Evolutionary conservation across 2,888 invertebrate genomes (phyloP).

Genomic region (Sesia apiformis): DNA sequence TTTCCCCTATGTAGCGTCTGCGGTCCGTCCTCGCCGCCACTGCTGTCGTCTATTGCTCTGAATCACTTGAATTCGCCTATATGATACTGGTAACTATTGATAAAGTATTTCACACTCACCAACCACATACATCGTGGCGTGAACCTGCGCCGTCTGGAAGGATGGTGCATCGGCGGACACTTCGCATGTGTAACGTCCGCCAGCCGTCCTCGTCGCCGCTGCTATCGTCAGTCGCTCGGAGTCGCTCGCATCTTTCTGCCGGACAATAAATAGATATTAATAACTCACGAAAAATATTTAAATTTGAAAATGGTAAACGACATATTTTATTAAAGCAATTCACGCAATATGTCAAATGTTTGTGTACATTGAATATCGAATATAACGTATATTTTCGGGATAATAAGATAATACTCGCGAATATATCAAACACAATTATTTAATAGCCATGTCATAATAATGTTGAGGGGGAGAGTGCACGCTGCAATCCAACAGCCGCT

Average conservation of each 20-base stretch:
- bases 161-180: constrained; percentile 83
- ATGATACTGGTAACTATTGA: neutral
- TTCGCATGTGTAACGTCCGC: constrained; percentile 82
- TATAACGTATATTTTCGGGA: too few relatives aligned
- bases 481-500: too few relatives aligned
- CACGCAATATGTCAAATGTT: too few relatives aligned
- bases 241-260: constrained; percentile 42
- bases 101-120: constrained; percentile 66
- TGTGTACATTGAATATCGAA: too few relatives aligned
- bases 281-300: too few relatives aligned
- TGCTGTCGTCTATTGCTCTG: constrained; percentile 75
- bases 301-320: too few relatives aligned
- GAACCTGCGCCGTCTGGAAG: constrained; percentile 78
- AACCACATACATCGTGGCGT: constrained; percentile 81
- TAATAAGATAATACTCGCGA: too few relatives aligned
- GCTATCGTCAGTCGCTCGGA: constrained; percentile 76
- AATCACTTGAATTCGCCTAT: constrained; percentile 45
- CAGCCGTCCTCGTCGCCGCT: constrained; percentile 76
- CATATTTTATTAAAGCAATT: too few relatives aligned
- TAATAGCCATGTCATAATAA: too few relatives aligned
- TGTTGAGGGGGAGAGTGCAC: too few relatives aligned
- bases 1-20: constrained; percentile 83
- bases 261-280: neutral
- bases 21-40: constrained; percentile 78
- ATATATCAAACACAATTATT: too few relatives aligned